phyloP scores from a whole-genome alignment of 2,888 invertebrate genomes.

The Orthonychiurus folsomi region DNA sequence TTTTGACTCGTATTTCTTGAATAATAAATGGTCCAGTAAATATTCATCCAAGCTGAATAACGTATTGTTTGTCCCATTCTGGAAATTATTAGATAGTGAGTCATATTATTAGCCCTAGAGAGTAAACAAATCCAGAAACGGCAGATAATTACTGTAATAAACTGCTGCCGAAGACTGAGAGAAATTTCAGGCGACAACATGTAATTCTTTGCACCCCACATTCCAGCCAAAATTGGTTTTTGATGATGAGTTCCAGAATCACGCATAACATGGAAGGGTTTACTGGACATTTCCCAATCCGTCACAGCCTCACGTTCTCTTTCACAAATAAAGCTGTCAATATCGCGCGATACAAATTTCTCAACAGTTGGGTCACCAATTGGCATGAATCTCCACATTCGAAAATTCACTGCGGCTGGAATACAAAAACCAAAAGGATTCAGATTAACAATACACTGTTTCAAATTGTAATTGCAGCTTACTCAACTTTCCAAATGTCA shows the following conservation, averaged over 20 bases:
- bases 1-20: background rate
- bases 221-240: slow-evolving; percentile 40
- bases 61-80: background rate
- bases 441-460: too few species aligned
- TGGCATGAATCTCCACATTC: slow-evolving; percentile 13
- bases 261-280: slow-evolving; percentile 11
- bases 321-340: slow-evolving; percentile 7
- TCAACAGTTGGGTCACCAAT: slow-evolving; percentile 13
- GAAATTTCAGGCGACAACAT: background rate
- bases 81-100: too few species aligned
- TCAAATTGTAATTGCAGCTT: background rate
- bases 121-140: too few species aligned
- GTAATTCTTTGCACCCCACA: slow-evolving; percentile 42
- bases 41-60: background rate
- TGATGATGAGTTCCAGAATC: slow-evolving; percentile 10
- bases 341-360: background rate
- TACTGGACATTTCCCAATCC: slow-evolving; percentile 13
- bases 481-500: background rate
- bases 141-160: background rate
- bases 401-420: background rate
- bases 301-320: slow-evolving; percentile 15
- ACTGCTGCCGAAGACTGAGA: background rate
- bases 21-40: background rate
- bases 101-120: too few species aligned
- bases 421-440: too few species aligned